Percentiles rank a stretch among this genome's conserved stretches.
Conservation (phyloP, 2,113 vertebrate species). For the Xenotilapia caudafasciata region DNA sequence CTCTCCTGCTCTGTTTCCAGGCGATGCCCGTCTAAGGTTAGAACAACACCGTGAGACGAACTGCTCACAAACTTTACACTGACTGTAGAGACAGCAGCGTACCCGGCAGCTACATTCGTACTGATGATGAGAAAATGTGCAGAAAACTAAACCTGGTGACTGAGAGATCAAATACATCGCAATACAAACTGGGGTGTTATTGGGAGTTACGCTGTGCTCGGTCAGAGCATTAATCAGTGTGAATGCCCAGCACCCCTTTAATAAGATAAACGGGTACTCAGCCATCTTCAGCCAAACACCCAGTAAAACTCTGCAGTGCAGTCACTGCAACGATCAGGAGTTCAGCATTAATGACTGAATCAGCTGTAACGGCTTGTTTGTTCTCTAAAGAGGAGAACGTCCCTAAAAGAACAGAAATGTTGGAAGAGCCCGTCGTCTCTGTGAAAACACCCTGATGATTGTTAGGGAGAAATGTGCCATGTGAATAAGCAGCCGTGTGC, state of each 20-base stretch:
- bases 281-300: not conserved
- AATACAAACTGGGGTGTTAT: rapidly evolving
- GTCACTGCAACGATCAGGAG: not conserved
- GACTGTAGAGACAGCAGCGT: not conserved
- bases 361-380: not conserved
- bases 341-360: not conserved
- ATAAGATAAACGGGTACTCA: not conserved
- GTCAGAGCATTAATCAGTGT: not conserved
- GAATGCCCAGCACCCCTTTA: not conserved
- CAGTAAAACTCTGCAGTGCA: not conserved
- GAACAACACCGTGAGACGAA: not conserved
- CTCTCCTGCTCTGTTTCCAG: not conserved
- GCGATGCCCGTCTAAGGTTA: not conserved
- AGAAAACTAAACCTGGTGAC: not conserved
- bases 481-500: not conserved
- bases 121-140: not conserved
- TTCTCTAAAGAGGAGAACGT: not conserved
- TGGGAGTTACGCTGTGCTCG: rapidly evolving
- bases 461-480: not conserved
- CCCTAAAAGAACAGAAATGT: not conserved
- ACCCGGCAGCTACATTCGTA: not conserved
- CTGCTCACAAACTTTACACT: not conserved
- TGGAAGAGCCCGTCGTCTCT: not conserved
- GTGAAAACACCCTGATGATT: not conserved
- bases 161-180: not conserved